Evolutionary conservation across 2,888 invertebrate genomes (phyloP), one percentile per base, ranked within the genome.

Genomic region (Leptopilina syphax): DNA sequence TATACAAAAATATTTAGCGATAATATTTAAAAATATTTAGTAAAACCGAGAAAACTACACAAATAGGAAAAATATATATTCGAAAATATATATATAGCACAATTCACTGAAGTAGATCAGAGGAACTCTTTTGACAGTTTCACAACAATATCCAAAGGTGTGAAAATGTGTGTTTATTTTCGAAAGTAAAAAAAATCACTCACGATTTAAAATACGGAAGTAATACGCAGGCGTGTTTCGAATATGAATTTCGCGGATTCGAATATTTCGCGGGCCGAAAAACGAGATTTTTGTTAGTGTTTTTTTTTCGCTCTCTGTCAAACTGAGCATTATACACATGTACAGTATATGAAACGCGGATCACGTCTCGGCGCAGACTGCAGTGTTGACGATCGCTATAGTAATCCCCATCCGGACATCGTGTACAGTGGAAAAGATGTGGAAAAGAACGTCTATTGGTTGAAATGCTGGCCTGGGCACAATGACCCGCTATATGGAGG

Each of bases 391-490:
- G n/a, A 73, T 73, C 44, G 27, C 67, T 41, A 54, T 68, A 63
- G 34, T 47, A 66, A 60, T 70, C 66, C 44, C 13, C 50, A 77
- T 57, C 79, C 70, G 76, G 79, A 79, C 67, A 77, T 77, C 66
- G 65, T 60, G 78, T 80, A 80, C 81, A 79, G 41, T 73, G 73
- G 73, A 57, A 73, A 60, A n/a, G 34, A 34, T 57, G 41, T 73
- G 57, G 57, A 73, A 57, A 73, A 34, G 54, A 60, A 34, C 8
- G 83, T 83, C 83, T 81, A 84, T 84, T 84, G 84, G 84, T 67
- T 76, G 76, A 80, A 81, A 80, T 79, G 82, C 79, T 83, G 81
- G 83, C 82, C 82, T 81, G 82, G 81, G 79, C 80, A 78, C 82
- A 82, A 82, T 81, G 78, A 68, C 78, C 41, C 63, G 78, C 70